These are phyloP conservation scores for Aplidium turbinatum DNA, from an alignment of 23 tunicate species.

Conservation along the genomic window DNA sequence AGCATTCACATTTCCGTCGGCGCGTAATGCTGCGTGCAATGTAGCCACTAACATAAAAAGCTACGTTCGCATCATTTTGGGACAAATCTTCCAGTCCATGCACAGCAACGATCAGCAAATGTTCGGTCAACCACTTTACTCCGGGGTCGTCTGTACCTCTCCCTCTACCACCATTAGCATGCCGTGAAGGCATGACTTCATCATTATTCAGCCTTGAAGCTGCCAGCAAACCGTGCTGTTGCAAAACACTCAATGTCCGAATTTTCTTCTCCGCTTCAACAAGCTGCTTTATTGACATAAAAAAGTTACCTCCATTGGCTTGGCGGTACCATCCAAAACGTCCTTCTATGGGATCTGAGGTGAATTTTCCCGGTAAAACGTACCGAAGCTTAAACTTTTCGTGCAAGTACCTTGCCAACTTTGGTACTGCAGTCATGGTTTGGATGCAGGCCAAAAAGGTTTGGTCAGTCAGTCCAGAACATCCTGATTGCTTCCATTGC, in stretches of 20 bases:
- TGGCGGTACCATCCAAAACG: slow-evolving; percentile 25
- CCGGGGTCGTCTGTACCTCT: not conserved
- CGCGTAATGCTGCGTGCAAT: slow-evolving; percentile 10
- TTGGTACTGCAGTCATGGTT: slow-evolving; percentile 3
- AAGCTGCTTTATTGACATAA: not conserved
- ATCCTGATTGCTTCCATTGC: slow-evolving; percentile 8
- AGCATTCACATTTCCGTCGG: not conserved
- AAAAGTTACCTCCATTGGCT: slow-evolving; percentile 18
- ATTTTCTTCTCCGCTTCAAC: slow-evolving; percentile 9
- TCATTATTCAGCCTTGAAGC: not conserved
- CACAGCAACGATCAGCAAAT: not conserved
- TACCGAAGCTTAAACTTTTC: not conserved
- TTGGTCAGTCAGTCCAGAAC: slow-evolving; percentile 9
- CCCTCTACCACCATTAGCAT: not conserved
- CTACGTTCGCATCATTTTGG: not conserved
- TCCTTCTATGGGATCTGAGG: slow-evolving; percentile 11
- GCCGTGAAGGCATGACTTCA: not conserved
- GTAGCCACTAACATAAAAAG: slow-evolving; percentile 15
- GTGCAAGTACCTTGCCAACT: not conserved
- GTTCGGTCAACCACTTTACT: not conserved
- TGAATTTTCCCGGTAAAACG: slow-evolving; percentile 9
- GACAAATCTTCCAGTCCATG: not conserved
- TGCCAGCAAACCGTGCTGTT: not conserved
- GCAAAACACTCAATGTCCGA: slow-evolving; percentile 1
- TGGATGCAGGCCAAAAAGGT: slow-evolving; percentile 21